Evolutionary conservation across 92 coral and sea anemone species (phyloP), one percentile per base, ranked within the genome.

Genomic region (Siderastrea siderea): DNA sequence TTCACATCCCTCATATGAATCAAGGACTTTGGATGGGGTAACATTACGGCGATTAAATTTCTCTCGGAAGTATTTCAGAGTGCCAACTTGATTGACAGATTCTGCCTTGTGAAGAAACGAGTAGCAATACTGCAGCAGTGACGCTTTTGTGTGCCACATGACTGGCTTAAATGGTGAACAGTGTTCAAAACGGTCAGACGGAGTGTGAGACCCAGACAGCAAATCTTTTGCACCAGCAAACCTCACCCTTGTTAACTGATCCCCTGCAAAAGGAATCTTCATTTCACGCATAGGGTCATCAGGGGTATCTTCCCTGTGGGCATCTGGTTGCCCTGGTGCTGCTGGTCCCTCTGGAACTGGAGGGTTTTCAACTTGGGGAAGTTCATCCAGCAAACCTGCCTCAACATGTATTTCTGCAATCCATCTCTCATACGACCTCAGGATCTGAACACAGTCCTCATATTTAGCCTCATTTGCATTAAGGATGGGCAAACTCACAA

Each of bases 1-100:
- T 63, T 94, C 96, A 75, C 96, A 88, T 46, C 96, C 96, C 59
- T 94, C 93, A 51, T 71, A 94, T 3, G 94, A 91, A 83, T 91
- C 90, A 5, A 94, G 74, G 4, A 94, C 96, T 87, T 94, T 93
- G 10, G 94, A 80, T 47, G 94, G 96, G 26, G 90, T 93, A 5
- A 74, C 87, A 79, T 90, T 93, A 8, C 77, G 71, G 3, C 92
- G 77, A 76, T 94, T 94, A 50, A 52, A 91, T 71, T 95, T 95
- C 72, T 94, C 97, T 68, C 95, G 86, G 69, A 94, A 91, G 77
- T 91, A 94, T 92, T 26, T 26, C 38, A 26, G 38, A 26, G 38
- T 26, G 1, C 94, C 93, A 88, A 91, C 89, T 85, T 91, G 89
- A 61, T 84, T 77, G 38, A 26, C 38, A 26, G 38, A 26, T 26